Percentiles rank a stretch among this genome's conserved stretches.
Conservation (phyloP, 2,888 invertebrate species). For the Sinelater perroti region DNA sequence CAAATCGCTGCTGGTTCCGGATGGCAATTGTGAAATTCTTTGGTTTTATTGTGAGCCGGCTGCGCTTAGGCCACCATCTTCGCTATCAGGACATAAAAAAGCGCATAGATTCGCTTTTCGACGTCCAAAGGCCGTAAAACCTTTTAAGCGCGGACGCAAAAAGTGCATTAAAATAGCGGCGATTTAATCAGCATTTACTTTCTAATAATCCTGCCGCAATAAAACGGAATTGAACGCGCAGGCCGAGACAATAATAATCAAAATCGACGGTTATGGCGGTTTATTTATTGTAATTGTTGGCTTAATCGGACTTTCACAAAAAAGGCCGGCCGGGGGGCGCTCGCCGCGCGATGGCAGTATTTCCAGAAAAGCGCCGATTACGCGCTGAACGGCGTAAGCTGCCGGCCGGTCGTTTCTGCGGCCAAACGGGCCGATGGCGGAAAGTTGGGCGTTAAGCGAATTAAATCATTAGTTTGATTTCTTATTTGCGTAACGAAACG, state of each 20-base stretch:
- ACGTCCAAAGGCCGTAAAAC: conserved; percentile 2
- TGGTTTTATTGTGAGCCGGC: no score
- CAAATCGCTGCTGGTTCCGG: no score
- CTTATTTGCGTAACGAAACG: neutral
- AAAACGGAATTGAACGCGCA: conserved; percentile 21
- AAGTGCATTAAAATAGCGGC: conserved; percentile 15
- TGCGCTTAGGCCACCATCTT: no score
- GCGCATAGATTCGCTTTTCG: conserved; percentile 8
- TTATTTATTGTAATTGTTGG: conserved; percentile 14
- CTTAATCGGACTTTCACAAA: conserved; percentile 28
- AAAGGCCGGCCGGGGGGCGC: neutral
- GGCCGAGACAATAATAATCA: conserved; percentile 23
- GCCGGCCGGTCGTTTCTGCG: no score
- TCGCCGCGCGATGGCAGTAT: neutral
- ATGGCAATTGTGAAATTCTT: no score
- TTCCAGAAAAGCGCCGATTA: neutral
- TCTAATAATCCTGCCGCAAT: conserved; percentile 15
- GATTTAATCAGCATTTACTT: conserved; percentile 24
- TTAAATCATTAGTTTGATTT: conserved; percentile 1
- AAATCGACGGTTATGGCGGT: conserved; percentile 11
- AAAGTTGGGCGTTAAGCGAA: conserved; percentile 2
- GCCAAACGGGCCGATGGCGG: no score
- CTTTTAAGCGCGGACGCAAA: neutral
- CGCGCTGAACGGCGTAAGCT: no score
- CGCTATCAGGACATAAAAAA: no score